A percentile compares a stretch with the other conserved stretches of the same genome.
Conservation (phyloP, 2,113 vertebrate genomes). For the Symphodus melops region DNA sequence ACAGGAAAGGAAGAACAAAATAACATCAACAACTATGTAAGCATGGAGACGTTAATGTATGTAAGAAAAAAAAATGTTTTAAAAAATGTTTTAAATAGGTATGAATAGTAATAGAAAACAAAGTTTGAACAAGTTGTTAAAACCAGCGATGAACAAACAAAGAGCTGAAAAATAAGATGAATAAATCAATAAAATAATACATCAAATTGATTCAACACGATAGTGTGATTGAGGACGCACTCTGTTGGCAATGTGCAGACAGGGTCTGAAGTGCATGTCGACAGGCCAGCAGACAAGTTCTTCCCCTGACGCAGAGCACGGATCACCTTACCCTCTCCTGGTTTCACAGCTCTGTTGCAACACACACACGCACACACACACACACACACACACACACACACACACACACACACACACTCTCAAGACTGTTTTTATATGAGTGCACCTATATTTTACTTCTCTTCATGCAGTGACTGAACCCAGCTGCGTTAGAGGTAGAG, state of each 20-base stretch:
- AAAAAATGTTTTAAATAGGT: neutral
- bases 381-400: slow-evolving; percentile 50
- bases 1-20: neutral
- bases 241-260: slow-evolving; percentile 53
- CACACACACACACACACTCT: slow-evolving; percentile 47
- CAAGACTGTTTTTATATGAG: slow-evolving; percentile 18
- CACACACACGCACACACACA: slow-evolving; percentile 31
- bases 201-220: slow-evolving; percentile 1
- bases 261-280: slow-evolving; percentile 48
- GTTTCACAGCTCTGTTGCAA: slow-evolving; percentile 55
- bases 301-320: slow-evolving; percentile 56
- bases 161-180: neutral
- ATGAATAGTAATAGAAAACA: neutral
- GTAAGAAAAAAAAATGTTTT: too few species aligned
- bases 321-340: slow-evolving; percentile 67
- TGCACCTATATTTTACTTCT: neutral
- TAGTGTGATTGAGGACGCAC: slow-evolving; percentile 22
- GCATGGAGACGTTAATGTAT: neutral
- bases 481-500: neutral
- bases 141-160: neutral
- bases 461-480: neutral
- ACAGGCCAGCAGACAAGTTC: slow-evolving; percentile 57
- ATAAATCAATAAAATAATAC: slow-evolving; percentile 2
- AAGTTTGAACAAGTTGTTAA: neutral
- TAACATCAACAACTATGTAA: neutral